Evolutionary conservation across 2,888 invertebrate genomes (phyloP).

Genomic region (Heteromurus nitidus): DNA sequence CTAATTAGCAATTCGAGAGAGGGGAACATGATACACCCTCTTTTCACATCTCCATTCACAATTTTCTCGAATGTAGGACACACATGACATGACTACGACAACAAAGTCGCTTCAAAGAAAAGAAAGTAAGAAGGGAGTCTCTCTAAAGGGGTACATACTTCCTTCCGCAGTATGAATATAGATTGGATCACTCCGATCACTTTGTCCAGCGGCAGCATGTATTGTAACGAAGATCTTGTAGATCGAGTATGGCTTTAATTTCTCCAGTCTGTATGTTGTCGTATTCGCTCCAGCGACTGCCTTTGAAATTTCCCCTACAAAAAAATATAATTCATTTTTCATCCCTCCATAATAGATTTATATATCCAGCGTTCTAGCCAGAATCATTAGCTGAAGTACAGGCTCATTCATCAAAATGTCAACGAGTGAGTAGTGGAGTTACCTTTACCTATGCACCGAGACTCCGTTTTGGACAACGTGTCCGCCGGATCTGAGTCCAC

Average conservation of each 20-base stretch:
- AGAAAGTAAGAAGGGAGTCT: background rate
- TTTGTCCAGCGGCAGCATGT: conserved; percentile 78
- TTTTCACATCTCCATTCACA: no score
- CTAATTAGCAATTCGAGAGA: background rate
- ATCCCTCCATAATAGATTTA: background rate
- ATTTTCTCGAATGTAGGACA: background rate
- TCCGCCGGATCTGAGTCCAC: conserved; percentile 75
- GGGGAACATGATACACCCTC: no score
- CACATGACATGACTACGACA: background rate
- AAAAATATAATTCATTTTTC: background rate
- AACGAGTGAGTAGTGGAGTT: no score
- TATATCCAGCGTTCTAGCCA: no score
- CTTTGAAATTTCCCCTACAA: conserved; percentile 62
- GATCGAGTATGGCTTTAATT: conserved; percentile 84
- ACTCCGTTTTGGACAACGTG: no score
- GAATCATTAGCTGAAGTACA: no score
- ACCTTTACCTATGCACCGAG: conserved; percentile 60
- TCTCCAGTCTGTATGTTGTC: conserved; percentile 74
- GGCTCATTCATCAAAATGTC: no score
- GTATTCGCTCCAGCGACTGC: conserved; percentile 66
- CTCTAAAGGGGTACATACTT: conserved; percentile 30
- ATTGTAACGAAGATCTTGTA: conserved; percentile 84
- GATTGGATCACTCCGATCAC: conserved; percentile 79
- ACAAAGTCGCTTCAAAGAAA: background rate
- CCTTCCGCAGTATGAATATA: conserved; percentile 80